Evolutionary conservation across 2,113 vertebrate genomes (phyloP).

Genomic region (Mastomys natalensis): DNA sequence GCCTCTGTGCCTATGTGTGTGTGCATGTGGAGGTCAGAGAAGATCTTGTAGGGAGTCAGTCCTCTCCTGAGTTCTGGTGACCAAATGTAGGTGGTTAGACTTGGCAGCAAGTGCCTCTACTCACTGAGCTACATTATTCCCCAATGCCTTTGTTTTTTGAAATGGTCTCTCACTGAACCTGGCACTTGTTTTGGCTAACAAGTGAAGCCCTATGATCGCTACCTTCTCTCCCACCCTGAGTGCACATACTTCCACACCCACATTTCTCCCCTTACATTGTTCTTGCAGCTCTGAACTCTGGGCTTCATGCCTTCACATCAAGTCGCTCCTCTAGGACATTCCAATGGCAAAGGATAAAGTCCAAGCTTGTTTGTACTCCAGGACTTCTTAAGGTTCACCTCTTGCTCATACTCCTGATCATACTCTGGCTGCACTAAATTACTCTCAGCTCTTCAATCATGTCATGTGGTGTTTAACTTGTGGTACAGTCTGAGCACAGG

Average conservation of each 20-base stretch:
- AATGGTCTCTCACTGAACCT: neutral
- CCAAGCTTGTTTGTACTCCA: slow-evolving; percentile 33
- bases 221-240: neutral
- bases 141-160: neutral
- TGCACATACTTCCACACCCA: neutral
- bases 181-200: neutral
- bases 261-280: neutral
- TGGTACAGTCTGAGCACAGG: neutral
- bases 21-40: neutral
- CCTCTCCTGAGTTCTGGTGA: neutral
- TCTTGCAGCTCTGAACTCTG: neutral
- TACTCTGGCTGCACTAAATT: neutral
- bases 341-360: slow-evolving; percentile 47
- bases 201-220: neutral
- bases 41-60: too few species aligned
- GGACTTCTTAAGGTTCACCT: slow-evolving; percentile 52
- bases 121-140: too few species aligned
- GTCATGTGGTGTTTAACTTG: slow-evolving; percentile 30
- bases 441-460: slow-evolving; percentile 3
- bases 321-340: slow-evolving; percentile 38
- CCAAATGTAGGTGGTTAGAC: neutral
- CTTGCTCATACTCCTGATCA: slow-evolving; percentile 21
- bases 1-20: neutral
- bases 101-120: neutral
- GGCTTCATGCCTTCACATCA: neutral